Evolutionary conservation across 2,888 invertebrate species (phyloP), one percentile per base, ranked within the genome.

Genomic region (Beris morrisii): DNA sequence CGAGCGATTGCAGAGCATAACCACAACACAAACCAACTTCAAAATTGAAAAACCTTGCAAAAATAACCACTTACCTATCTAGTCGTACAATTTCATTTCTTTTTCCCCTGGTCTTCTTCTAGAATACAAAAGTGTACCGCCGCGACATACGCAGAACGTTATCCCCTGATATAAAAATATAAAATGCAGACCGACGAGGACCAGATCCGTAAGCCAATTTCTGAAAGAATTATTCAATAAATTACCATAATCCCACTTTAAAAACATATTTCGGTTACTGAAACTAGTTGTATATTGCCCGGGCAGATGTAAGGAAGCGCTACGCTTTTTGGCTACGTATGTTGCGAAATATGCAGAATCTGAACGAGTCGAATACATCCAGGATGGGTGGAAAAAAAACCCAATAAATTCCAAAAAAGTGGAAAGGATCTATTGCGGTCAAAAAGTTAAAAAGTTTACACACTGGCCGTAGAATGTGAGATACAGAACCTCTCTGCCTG

Each of bases 191-290:
- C 54, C 48, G 58, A 52, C 53, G 50, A 54, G 61, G 56, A 67
- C 55, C 55, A 65, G 58, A 65, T 68, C 65, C 65, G 65, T 68
- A 68, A 68, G 56, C 68, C 68, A 68, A 68, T 68, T 68, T 65
- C 58, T 56, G 65, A 53, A 61, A 38, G 54, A 68, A 68, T 68
- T 66, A 68, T 68, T 68, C 68, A 66, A 68, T 66, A 68, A 68
- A 68, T 68, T 68, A 68, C 64, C 68, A 68, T 68, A 68, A 68
- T 68, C 68, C 64, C 64, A 66, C 68, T 68, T 68, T 66, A 66
- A 68, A 68, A 68, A 66, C 66, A 68, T 68, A 68, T 68, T 68
- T 68, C 48, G 54, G 46, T 64, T 38, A 32, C 59, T 58, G 50
- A 59, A 65, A 67, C 64, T 57, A 67, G 61, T 52, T 52, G 50